A percentile compares a stretch with the other conserved stretches of the same genome.
These are phyloP conservation scores for Sussaba pulchella DNA, from an alignment of 2,888 invertebrate genomes.

Conservation along the genomic window DNA sequence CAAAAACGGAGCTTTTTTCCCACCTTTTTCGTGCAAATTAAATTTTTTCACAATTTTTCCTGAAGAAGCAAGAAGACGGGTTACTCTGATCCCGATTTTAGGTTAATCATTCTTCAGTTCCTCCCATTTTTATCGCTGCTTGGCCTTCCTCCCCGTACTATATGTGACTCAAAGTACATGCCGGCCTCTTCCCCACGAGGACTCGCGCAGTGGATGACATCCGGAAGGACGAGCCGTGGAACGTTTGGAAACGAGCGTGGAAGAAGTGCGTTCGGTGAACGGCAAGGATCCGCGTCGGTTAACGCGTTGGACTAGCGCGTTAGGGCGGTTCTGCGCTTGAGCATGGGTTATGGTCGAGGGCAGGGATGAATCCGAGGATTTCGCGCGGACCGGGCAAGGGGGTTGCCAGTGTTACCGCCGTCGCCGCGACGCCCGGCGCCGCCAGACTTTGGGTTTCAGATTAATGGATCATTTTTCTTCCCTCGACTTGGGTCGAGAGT, in stretches of 20 bases:
- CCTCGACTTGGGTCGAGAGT: slow-evolving; percentile 80
- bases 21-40: no score
- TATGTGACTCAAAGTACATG: slow-evolving; percentile 36
- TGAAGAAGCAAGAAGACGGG: no score
- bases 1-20: no score
- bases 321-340: slow-evolving; percentile 72
- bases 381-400: slow-evolving; percentile 13
- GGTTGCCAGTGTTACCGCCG: slow-evolving; percentile 73
- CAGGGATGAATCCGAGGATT: slow-evolving; percentile 9
- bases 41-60: no score
- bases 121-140: no score
- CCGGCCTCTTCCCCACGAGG: slow-evolving; percentile 35
- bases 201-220: neutral
- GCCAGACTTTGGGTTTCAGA: slow-evolving; percentile 92
- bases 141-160: neutral
- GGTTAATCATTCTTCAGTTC: no score
- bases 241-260: slow-evolving; percentile 47
- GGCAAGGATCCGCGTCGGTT: slow-evolving; percentile 37
- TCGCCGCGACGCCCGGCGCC: slow-evolving; percentile 87
- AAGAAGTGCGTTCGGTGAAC: no score
- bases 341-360: slow-evolving; percentile 67
- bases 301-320: slow-evolving; percentile 26
- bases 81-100: no score
- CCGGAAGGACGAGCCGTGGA: slow-evolving; percentile 45
- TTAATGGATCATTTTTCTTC: slow-evolving; percentile 94